Evolutionary conservation across 1,140 invertebrate genomes (phyloP).

Genomic region (Scaptomyza graminum): DNA sequence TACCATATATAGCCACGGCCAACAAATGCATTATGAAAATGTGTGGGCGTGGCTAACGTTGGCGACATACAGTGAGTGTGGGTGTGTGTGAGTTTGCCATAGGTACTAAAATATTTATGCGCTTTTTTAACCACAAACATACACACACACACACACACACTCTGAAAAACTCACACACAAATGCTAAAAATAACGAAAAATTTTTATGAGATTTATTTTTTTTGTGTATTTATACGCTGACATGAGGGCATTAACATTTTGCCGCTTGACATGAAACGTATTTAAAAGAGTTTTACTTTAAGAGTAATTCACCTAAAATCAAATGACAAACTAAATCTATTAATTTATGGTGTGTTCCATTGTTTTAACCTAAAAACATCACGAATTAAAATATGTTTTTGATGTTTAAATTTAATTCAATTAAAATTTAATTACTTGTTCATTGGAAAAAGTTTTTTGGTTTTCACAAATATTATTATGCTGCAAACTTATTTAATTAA

Average conservation of each 20-base stretch:
- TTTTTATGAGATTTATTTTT: slow-evolving; percentile 12
- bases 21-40: slow-evolving; percentile 72
- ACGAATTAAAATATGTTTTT: not conserved
- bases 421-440: not conserved
- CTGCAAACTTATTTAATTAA: no score
- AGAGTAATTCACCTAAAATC: not conserved
- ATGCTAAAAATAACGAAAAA: slow-evolving; percentile 9
- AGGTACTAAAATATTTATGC: slow-evolving; percentile 76
- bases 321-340: not conserved
- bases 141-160: slow-evolving; percentile 18
- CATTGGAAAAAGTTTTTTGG: not conserved
- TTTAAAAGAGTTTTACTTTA: not conserved
- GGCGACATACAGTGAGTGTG: not conserved
- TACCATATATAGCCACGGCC: slow-evolving; percentile 58
- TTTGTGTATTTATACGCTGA: not conserved
- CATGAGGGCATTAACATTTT: slow-evolving; percentile 1
- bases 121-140: slow-evolving; percentile 41
- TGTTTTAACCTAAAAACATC: not conserved
- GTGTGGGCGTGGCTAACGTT: not conserved
- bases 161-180: not conserved
- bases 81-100: slow-evolving; percentile 28
- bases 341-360: not conserved
- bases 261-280: not conserved
- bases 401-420: not conserved
- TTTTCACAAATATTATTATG: not conserved